Base-by-base conservation (phyloP, 2,888 invertebrate genomes). In the Melipona beecheii region DNA sequence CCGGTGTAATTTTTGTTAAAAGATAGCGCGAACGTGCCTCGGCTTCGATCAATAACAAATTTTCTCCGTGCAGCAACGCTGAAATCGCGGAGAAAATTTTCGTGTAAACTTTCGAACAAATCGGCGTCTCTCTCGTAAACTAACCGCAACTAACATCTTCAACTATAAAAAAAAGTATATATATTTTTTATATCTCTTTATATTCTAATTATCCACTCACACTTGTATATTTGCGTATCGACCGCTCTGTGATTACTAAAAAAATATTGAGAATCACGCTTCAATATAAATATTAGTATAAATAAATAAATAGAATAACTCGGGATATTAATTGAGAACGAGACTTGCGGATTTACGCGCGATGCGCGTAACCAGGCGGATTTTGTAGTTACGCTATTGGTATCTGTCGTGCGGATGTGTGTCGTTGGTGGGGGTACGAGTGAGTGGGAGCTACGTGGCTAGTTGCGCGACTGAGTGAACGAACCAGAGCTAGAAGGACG, bases 401-500 rank as follows among this genome's bases (percentile, higher is more conserved):
- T 58, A 68, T 85, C 78, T 66, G 76, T 76, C 68, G 84, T 82
- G 81, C 84, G 82, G 85, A 85, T 87, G 85, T 81, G 81, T 84
- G 83, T 71, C 74, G 77, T 68, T 43, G 56, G 70, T 50, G 75
- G 24, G 69, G 73, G 43, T 56, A 56, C 69, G 70, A 73, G 77
- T 36, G 84, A 82, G 83, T 85, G 80, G 79, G 86, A 87, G 85
- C 81, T 84, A 82, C 79, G 84, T 78, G 85, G 79, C 56, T 76
- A 82, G 81, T 82, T 82, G 81, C 69, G 81, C 81, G 81, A 69
- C 81, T 74, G 82, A 81, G 78, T 65, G 78, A 72, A 73, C 73
- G 65, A 72, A 78, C 78, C 64, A 62, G 52, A 49, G 56, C 75
- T 69, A 49, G 60, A 62, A 49, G 70, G 49, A 72, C 58, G 71